Conservation (phyloP, 2,888 invertebrate species). For the Andrena dorsata region DNA sequence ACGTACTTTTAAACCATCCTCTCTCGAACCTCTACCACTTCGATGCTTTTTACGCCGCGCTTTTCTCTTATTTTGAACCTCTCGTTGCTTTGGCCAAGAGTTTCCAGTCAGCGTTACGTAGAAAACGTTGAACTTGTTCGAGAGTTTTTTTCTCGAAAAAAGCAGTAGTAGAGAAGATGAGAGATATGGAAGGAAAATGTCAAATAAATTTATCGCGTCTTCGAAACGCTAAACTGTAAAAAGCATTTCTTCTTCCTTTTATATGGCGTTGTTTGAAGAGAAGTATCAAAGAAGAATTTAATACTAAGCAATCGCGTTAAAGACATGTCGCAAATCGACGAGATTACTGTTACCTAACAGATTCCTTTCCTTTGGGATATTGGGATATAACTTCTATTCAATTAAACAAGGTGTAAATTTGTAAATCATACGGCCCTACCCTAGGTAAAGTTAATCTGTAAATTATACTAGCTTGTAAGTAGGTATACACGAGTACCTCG, state of each 20-base stretch:
- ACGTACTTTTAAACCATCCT: constrained; percentile 65
- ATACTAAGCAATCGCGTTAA: constrained; percentile 6
- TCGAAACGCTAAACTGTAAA: constrained; percentile 46
- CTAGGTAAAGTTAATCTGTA: not conserved
- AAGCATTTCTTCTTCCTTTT: constrained; percentile 8
- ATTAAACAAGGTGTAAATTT: not conserved
- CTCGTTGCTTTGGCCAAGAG: constrained; percentile 71
- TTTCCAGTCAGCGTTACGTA: constrained; percentile 74
- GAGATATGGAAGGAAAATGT: constrained; percentile 65
- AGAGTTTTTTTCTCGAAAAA: constrained; percentile 58
- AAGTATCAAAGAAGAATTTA: constrained; percentile 1
- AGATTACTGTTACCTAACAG: not conserved
- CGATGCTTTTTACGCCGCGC: constrained; percentile 77
- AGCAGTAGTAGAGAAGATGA: constrained; percentile 48
- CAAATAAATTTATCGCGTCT: constrained; percentile 58
- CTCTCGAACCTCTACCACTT: constrained; percentile 72
- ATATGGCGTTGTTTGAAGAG: not conserved
- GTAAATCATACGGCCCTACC: no score
- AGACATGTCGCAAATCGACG: not conserved
- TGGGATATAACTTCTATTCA: not conserved
- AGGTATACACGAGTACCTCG: not conserved
- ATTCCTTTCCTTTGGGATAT: constrained; percentile 4
- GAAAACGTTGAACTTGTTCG: constrained; percentile 73
- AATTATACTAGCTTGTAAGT: no score
- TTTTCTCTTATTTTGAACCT: constrained; percentile 73